phyloP scores from a whole-genome alignment of 2,113 vertebrate genomes.

The Eonycteris spelaea region DNA sequence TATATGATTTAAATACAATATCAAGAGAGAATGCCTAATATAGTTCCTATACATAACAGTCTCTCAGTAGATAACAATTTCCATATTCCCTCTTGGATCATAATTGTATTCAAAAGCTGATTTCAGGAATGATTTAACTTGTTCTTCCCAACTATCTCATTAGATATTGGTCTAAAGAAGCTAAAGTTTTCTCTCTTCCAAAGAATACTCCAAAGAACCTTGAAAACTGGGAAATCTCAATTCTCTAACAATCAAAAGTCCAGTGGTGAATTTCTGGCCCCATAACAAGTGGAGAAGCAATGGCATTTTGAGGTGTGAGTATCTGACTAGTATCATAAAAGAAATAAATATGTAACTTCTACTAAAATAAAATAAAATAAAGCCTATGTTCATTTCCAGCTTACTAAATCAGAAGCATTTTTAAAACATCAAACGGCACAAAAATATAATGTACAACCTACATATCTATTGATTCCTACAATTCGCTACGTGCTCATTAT shows the following conservation, averaged over 20 bases:
- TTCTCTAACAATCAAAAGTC: not conserved
- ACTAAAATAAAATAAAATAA: not conserved
- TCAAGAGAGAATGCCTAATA: not conserved
- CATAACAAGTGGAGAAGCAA: not conserved
- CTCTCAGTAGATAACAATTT: not conserved
- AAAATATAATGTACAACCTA: not conserved
- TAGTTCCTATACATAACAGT: not conserved
- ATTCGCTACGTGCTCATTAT: not conserved
- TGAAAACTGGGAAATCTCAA: not conserved
- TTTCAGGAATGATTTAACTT: slow-evolving; percentile 38
- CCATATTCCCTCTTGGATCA: not conserved
- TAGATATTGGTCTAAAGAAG: not conserved
- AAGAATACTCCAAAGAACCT: not conserved
- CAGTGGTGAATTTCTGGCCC: not conserved
- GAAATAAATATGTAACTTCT: not conserved
- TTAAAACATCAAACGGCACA: not conserved
- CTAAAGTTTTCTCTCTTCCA: not conserved
- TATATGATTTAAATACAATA: not conserved
- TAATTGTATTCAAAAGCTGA: not conserved
- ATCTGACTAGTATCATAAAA: not conserved
- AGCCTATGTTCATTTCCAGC: not conserved
- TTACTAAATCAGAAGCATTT: not conserved
- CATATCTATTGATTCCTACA: not conserved
- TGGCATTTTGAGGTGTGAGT: not conserved
- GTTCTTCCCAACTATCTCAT: not conserved